Evolutionary conservation across 2,888 invertebrate genomes (phyloP).

Genomic region (Sericinus montela): DNA sequence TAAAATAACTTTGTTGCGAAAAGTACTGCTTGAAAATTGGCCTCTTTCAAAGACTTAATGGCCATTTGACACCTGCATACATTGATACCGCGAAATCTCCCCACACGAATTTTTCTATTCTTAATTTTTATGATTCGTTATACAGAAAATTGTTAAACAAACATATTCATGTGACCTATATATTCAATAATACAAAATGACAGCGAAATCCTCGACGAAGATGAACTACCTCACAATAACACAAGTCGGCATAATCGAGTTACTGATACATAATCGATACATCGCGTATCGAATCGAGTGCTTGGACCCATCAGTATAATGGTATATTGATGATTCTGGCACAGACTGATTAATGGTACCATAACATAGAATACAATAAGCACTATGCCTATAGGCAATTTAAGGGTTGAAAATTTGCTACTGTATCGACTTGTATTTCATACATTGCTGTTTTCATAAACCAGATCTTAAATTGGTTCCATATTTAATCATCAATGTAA

Average conservation of each 20-base stretch:
- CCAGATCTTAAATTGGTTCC: not conserved
- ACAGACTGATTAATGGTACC: constrained; percentile 77
- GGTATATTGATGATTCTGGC: constrained; percentile 75
- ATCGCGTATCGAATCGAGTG: constrained; percentile 69
- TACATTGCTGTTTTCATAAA: constrained; percentile 37
- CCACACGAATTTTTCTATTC: no score
- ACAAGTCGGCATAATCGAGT: constrained; percentile 66
- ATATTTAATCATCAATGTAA: constrained; percentile 29
- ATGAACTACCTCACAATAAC: constrained; percentile 62
- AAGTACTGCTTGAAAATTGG: no score
- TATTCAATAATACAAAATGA: constrained; percentile 36
- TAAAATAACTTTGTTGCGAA: no score
- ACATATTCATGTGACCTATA: constrained; percentile 18
- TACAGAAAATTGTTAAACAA: no score
- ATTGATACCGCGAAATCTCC: no score
- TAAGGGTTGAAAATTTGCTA: constrained; percentile 31
- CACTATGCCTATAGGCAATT: constrained; percentile 44
- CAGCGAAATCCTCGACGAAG: constrained; percentile 56
- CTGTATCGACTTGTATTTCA: not conserved
- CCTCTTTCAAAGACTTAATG: no score
- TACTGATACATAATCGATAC: constrained; percentile 71
- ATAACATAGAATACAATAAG: constrained; percentile 66
- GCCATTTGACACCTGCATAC: no score
- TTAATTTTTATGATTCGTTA: no score
- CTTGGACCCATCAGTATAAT: constrained; percentile 72